These are phyloP conservation scores for Sphinx pinastri DNA, from an alignment of 2,888 invertebrate species.

Conservation along the genomic window DNA sequence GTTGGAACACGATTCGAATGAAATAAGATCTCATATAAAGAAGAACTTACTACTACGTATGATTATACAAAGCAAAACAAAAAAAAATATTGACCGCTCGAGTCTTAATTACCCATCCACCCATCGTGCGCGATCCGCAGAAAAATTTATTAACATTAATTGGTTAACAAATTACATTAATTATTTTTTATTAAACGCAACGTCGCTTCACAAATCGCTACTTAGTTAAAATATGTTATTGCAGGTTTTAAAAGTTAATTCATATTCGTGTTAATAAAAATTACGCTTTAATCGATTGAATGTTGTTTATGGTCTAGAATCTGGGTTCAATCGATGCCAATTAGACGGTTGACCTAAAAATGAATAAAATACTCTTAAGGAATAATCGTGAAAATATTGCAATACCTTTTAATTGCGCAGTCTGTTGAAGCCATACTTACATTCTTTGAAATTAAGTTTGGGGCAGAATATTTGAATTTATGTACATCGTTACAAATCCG, in stretches of 20 bases:
- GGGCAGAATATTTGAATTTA: too few species aligned
- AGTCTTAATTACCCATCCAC: background rate
- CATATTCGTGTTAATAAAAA: conserved; percentile 5
- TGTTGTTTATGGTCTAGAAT: conserved; percentile 4
- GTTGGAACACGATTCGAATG: too few species aligned
- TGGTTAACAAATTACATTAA: conserved; percentile 1
- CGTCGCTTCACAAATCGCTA: background rate
- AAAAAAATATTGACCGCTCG: background rate
- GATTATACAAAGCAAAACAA: background rate
- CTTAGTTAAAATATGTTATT: conserved; percentile 10
- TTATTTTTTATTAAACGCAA: background rate
- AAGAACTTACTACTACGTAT: too few species aligned
- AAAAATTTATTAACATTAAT: background rate
- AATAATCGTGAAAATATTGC: background rate
- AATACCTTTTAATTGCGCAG: background rate
- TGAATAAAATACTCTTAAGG: background rate
- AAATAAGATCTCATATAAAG: too few species aligned
- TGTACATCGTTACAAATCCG: too few species aligned
- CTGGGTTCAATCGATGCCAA: background rate
- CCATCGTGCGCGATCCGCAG: background rate
- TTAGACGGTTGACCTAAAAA: conserved; percentile 16
- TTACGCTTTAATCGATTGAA: conserved; percentile 9
- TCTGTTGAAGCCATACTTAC: background rate
- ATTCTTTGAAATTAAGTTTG: background rate
- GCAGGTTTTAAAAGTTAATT: conserved; percentile 4